Base-by-base conservation (phyloP, 2,888 invertebrate genomes). In the Calameuta idolon region DNA sequence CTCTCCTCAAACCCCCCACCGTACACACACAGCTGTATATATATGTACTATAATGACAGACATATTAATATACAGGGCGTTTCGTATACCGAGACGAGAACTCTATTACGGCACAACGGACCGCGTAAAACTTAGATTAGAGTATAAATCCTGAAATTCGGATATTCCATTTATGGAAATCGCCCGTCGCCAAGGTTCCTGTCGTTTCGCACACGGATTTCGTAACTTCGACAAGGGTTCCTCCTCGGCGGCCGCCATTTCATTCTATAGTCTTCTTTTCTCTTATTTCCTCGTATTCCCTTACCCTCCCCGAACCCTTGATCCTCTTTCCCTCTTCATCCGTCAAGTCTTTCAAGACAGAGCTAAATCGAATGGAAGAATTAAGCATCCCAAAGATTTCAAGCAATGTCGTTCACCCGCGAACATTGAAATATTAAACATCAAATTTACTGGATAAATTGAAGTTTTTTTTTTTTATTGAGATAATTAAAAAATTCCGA, bases 41-140 rank as follows among this genome's bases (percentile, higher is more conserved):
- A 23, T 23, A 40, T 40, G 1, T 15, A 15, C 15, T 23, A 55
- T 71, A 71, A 31, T 71, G 71, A 71, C 31, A 34, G 71, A 71
- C 71, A 71, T 71, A 71, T 71, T 71, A 71, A 71, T 71, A 71
- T 71, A 33, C 71, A 15, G 71, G 31, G 33, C 34, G 71, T 33
- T 34, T 33, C 71, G 71, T 31, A 55, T 55, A 55, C 23, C 55
- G 9, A 55, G 23, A 55, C 55, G 55, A 9, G 23, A 55, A 55
- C 55, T 55, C 55, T 55, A 55, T 55, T 55, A 55, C 55, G 55
- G 55, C 23, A 55, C 23, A 55, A 23, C 55, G 55, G 9, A 55
- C 55, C 55, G 55, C 55, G 55, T 55, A 55, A 55, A 55, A 55
- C 55, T 55, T 55, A 55, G 55, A 55, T 55, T 23, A 55, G 55